These are phyloP conservation scores for Tenthredo livida DNA, from an alignment of 2,888 invertebrate genomes.

Conservation along the genomic window DNA sequence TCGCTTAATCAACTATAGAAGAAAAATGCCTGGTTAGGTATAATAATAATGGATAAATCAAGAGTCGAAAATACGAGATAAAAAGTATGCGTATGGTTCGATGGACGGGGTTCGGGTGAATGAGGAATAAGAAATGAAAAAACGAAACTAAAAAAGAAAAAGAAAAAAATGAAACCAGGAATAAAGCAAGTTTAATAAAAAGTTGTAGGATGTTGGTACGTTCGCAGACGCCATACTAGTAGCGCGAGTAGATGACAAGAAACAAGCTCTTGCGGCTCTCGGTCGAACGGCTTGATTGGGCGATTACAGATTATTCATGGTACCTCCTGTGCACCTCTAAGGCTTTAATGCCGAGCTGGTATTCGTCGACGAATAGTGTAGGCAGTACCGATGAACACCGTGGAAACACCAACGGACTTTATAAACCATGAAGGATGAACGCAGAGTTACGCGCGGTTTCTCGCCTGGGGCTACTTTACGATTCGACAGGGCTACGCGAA, in stretches of 20 bases:
- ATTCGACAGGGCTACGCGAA: constrained; percentile 48
- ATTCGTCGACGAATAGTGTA: constrained; percentile 39
- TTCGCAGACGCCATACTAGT: constrained; percentile 48
- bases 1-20: background rate
- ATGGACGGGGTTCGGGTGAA: background rate
- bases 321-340: constrained; percentile 62
- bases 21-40: no score
- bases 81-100: background rate
- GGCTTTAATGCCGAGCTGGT: constrained; percentile 38
- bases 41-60: background rate
- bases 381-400: constrained; percentile 31
- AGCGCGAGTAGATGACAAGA: constrained; percentile 66
- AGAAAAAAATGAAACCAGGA: background rate
- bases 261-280: constrained; percentile 64
- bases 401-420: constrained; percentile 38
- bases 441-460: constrained; percentile 51
- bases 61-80: background rate
- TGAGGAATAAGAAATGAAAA: background rate
- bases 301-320: constrained; percentile 72
- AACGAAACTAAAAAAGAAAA: no score
- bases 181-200: constrained; percentile 56
- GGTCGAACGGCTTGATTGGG: constrained; percentile 69
- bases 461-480: constrained; percentile 39
- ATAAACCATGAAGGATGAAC: constrained; percentile 51
- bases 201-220: constrained; percentile 66